Conservation (phyloP, 2,113 vertebrate genomes). For the Microtus ochrogaster region DNA sequence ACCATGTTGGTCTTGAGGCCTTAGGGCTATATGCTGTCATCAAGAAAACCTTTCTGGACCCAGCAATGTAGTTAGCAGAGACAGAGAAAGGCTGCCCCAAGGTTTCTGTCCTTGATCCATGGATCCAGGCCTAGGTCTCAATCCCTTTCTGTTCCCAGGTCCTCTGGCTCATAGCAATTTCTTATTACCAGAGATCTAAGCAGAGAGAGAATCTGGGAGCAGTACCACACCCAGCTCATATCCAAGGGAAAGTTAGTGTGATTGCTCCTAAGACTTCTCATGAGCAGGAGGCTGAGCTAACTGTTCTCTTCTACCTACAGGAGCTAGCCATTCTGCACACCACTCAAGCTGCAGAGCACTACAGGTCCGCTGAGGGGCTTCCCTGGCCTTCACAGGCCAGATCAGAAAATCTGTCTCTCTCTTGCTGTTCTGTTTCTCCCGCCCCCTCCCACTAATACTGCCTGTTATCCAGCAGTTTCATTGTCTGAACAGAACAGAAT, state of each 20-base stretch:
- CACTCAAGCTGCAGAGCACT: background rate
- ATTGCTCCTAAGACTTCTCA: background rate
- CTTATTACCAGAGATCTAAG: background rate
- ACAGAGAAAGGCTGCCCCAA: background rate
- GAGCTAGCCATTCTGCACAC: background rate
- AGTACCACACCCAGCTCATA: background rate
- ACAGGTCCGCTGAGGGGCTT: fast-evolving
- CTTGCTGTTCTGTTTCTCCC: background rate
- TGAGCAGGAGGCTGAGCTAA: background rate
- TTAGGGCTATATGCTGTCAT: background rate
- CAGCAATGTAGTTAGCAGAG: background rate
- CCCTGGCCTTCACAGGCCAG: background rate
- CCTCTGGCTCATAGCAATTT: background rate
- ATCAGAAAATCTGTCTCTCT: background rate
- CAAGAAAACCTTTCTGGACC: background rate
- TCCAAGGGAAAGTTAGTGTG: background rate
- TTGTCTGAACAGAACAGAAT: constrained; percentile 46
- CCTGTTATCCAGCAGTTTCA: background rate
- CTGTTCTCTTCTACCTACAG: background rate
- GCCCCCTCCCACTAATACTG: background rate
- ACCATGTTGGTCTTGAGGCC: background rate
- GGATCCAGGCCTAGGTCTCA: background rate
- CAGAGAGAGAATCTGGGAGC: background rate
- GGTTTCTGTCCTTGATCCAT: too few species aligned
- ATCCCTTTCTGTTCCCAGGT: background rate